Evolutionary conservation across 2,113 vertebrate species (phyloP).

Genomic region (Conger conger): DNA sequence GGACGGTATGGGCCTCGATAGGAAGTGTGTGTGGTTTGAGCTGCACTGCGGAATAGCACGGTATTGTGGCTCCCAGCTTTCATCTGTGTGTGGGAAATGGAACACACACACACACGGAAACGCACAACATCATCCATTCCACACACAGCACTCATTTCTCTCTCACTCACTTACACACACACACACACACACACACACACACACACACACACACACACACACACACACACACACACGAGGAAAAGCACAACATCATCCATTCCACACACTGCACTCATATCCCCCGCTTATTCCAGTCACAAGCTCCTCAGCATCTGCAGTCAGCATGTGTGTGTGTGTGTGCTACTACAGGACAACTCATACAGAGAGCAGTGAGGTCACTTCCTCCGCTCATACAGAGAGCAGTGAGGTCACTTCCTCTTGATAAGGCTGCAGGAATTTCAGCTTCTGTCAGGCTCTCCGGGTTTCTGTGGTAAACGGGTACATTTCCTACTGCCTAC

Average conservation of each 20-base stretch:
- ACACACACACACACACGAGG: too few species aligned
- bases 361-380: background rate
- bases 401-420: background rate
- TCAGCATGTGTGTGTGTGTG: conserved; percentile 32
- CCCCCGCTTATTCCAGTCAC: conserved; percentile 50
- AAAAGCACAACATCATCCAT: conserved; percentile 41
- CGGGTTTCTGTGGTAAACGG: background rate
- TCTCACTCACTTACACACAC: too few species aligned
- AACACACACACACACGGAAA: conserved; percentile 40
- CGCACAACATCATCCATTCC: conserved; percentile 35
- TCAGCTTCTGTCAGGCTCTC: background rate
- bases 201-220: conserved; percentile 45
- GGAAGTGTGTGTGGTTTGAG: background rate
- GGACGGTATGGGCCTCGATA: background rate
- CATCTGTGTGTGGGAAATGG: conserved; percentile 25
- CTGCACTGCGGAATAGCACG: background rate
- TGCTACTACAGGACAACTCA: too few species aligned
- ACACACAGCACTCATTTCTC: conserved; percentile 52
- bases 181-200: conserved; percentile 42
- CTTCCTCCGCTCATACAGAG: background rate
- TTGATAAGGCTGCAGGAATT: too few species aligned
- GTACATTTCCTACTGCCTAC: background rate
- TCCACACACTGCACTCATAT: conserved; percentile 52
- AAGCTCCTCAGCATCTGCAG: conserved; percentile 52
- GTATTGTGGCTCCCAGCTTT: conserved; percentile 7